Evolutionary conservation across 92 coral and sea anemone genomes (phyloP).

Genomic region (Scolanthus callimorphus): DNA sequence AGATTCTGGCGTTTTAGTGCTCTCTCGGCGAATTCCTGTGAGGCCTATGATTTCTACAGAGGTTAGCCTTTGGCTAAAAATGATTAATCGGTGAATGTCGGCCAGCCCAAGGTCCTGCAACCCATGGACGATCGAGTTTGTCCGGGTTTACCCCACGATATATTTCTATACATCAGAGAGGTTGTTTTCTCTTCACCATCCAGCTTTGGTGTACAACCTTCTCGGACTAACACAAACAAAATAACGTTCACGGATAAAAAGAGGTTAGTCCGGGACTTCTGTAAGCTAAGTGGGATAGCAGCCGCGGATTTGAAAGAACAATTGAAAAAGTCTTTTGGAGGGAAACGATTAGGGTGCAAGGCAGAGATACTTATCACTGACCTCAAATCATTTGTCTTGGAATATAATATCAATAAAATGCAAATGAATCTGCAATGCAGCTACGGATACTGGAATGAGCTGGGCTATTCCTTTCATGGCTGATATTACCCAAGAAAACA

Average conservation of each 20-base stretch:
- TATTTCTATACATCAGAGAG: conserved; percentile 35
- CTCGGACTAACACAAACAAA: background rate
- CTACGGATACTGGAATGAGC: too few relatives aligned
- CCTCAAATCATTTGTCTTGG: conserved; percentile 23
- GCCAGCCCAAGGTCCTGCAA: conserved; percentile 24
- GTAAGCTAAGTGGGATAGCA: conserved; percentile 17
- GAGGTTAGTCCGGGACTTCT: conserved; percentile 19
- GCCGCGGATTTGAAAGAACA: conserved; percentile 9
- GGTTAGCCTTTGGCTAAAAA: conserved; percentile 19
- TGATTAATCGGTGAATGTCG: conserved; percentile 21
- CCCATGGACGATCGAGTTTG: conserved; percentile 39
- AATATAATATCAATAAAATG: conserved; percentile 30
- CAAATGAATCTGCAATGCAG: too few relatives aligned
- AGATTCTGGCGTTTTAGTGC: conserved; percentile 8
- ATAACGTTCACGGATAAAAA: conserved; percentile 17
- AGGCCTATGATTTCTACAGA: conserved; percentile 14
- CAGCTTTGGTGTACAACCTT: conserved; percentile 21
- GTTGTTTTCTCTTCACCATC: conserved; percentile 14
- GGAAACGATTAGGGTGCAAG: conserved; percentile 35
- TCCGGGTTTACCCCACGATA: conserved; percentile 41
- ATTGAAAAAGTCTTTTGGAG: conserved; percentile 33
- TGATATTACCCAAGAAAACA: too few relatives aligned
- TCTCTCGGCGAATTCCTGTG: conserved; percentile 16
- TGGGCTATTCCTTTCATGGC: too few relatives aligned
- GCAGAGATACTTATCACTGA: conserved; percentile 29